Base-by-base conservation (phyloP, 2,888 invertebrate genomes). In the Dicycla oo region DNA sequence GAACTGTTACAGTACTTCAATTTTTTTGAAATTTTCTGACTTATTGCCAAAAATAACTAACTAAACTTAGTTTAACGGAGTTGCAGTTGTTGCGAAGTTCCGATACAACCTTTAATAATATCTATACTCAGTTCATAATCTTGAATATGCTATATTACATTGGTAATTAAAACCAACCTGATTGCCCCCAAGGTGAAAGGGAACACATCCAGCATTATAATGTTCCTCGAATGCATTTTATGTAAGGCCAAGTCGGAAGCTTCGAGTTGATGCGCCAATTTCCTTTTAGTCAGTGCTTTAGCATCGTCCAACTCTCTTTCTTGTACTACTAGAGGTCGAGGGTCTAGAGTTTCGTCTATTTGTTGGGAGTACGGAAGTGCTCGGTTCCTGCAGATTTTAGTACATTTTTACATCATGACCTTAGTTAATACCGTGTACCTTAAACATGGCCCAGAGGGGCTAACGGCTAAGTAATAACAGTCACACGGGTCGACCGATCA, bases 261-360 rank as follows among this genome's bases (percentile, higher is more conserved):
- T 84, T 98, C 97, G 4, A 98, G 95, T 78, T 97, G 97, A 88
- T 97, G 98, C 0, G 97, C 97, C 47, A 97, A 89, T 89, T 97
- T 97, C 54, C 97, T 94, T 38, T 96, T 94, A 1, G 98, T 97
- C 49, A 97, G 92, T 6, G 97, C 96, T 84, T 97, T 96, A 75
- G 97, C 97, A 0, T 96, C 96, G 2, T 97, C 94, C 7, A 98
- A 90, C 66, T 96, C 96, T 4, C 93, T 89, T 56, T 97, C 96
- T 66, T 98, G 96, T 71, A 97, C 97, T 20, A 93, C 92, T 0
- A 97, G 96, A 4, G 98, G 97, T 60, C 98, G 96, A 0, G 95
- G 92, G 89, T 98, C 98, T 1, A 98, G 92, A 60, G 97, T 96
- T 15, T 98, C 95, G 72, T 97, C 96, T 56, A 97, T 96, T 86